These are phyloP conservation scores for Polyommatus icarus DNA, from an alignment of 2,888 invertebrate species.

Conservation along the genomic window DNA sequence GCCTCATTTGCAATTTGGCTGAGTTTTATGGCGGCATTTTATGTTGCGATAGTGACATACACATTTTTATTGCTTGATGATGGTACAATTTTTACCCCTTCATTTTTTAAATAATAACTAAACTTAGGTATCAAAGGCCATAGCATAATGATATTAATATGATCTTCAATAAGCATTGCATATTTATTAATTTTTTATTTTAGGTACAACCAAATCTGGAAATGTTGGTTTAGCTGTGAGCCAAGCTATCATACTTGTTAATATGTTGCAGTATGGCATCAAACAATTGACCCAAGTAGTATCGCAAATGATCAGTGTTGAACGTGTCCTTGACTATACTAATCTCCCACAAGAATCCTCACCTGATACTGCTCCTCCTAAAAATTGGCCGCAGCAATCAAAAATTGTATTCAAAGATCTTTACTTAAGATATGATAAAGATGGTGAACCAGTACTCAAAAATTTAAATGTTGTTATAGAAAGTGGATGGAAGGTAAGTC, in stretches of 20 bases:
- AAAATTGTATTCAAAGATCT: slow-evolving; percentile 80
- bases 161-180: background rate
- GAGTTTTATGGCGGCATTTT: slow-evolving; percentile 80
- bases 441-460: slow-evolving; percentile 85
- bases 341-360: slow-evolving; percentile 85
- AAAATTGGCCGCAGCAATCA: slow-evolving; percentile 82
- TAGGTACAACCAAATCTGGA: slow-evolving; percentile 80
- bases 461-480: slow-evolving; percentile 83
- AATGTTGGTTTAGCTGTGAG: slow-evolving; percentile 86
- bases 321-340: slow-evolving; percentile 89
- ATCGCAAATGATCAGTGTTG: slow-evolving; percentile 89
- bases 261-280: slow-evolving; percentile 89
- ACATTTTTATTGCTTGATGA: slow-evolving; percentile 81
- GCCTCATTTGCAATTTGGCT: slow-evolving; percentile 84
- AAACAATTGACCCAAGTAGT: slow-evolving; percentile 88
- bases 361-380: slow-evolving; percentile 79
- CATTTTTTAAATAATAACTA: background rate
- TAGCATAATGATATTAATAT: too few relatives aligned
- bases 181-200: too few relatives aligned
- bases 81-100: slow-evolving; percentile 58
- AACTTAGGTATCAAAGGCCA: background rate
- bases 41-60: slow-evolving; percentile 81
- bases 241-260: slow-evolving; percentile 86
- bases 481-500: slow-evolving; percentile 76
- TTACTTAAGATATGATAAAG: slow-evolving; percentile 81